These are phyloP conservation scores for Rhodinocichla rosea DNA, from an alignment of 2,113 vertebrate species.

Conservation along the genomic window DNA sequence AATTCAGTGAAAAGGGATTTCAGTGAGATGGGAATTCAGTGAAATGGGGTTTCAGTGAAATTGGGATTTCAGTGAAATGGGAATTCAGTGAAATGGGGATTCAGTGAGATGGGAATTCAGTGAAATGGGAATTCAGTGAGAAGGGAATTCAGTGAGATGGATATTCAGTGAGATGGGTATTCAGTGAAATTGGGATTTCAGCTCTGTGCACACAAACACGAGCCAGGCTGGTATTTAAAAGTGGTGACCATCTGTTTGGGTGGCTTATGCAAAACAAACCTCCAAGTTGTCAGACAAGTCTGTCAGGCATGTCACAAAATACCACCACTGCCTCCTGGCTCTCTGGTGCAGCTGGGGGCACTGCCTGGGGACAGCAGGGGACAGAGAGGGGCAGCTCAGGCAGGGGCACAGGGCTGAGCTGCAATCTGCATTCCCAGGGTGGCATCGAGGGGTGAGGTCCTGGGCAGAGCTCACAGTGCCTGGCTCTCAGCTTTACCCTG, in stretches of 20 bases:
- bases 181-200: not conserved
- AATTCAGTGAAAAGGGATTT: too few relatives aligned
- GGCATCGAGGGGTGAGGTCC: not conserved
- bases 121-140: too few relatives aligned
- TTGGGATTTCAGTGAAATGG: too few relatives aligned
- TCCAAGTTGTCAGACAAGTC: slow-evolving; percentile 12
- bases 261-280: slow-evolving; percentile 7
- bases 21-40: not conserved
- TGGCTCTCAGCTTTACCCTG: not conserved
- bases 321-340: not conserved
- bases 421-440: not conserved
- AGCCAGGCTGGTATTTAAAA: not conserved
- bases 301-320: not conserved
- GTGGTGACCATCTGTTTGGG: slow-evolving; percentile 44
- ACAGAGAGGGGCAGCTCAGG: not conserved
- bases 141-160: too few relatives aligned
- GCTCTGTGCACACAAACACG: not conserved
- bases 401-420: not conserved
- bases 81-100: too few relatives aligned
- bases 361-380: not conserved
- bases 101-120: too few relatives aligned
- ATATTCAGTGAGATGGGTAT: too few relatives aligned
- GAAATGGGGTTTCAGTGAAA: rapidly evolving
- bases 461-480: rapidly evolving
- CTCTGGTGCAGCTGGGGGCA: not conserved